Conservation (phyloP, 2,888 invertebrate genomes). For the Eupsilia transversa region DNA sequence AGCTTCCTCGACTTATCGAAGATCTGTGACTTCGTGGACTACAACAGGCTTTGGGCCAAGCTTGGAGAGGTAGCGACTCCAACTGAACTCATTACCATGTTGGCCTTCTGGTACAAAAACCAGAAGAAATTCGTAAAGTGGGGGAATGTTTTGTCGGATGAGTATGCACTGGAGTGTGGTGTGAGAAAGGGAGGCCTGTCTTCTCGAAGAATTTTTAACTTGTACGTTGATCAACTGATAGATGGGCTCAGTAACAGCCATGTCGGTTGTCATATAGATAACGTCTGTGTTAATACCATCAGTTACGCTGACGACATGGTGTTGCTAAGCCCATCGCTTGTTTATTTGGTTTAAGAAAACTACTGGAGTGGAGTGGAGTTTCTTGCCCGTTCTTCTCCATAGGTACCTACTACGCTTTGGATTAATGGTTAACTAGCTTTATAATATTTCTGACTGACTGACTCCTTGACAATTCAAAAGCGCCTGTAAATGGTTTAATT, state of each 20-base stretch:
- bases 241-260: not conserved
- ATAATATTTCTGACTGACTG: too few relatives aligned
- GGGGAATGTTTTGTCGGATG: not conserved
- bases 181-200: too few relatives aligned
- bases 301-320: not conserved
- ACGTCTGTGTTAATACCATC: not conserved
- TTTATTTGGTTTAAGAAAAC: not conserved
- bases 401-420: too few relatives aligned
- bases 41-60: too few relatives aligned
- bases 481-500: too few relatives aligned
- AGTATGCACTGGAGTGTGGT: not conserved
- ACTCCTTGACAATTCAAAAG: too few relatives aligned
- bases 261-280: not conserved
- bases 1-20: too few relatives aligned
- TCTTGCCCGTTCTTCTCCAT: too few relatives aligned
- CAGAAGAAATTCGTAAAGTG: not conserved
- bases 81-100: not conserved
- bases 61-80: not conserved
- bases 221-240: not conserved
- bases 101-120: not conserved
- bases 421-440: too few relatives aligned
- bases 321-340: not conserved
- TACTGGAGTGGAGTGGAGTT: too few relatives aligned
- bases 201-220: not conserved
- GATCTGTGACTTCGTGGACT: too few relatives aligned